Conservation (phyloP, 2,888 invertebrate species). For the Caenorhabditis sp. region DNA sequence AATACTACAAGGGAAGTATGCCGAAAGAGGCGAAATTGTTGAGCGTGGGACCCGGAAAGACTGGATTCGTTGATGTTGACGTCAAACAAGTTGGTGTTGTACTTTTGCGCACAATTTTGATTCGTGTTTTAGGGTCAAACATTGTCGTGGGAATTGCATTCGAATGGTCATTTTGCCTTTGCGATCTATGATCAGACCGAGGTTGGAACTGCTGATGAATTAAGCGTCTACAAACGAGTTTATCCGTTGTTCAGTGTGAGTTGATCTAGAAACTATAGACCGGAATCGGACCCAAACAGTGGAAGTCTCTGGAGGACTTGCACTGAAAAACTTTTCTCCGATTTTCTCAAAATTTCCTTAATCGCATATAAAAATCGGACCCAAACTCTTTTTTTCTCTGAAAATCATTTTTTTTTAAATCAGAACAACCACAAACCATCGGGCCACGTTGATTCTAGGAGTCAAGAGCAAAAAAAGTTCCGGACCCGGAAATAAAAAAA, state of each 20-base stretch:
- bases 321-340: too few relatives aligned
- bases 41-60: constrained; percentile 60
- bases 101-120: background rate
- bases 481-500: too few relatives aligned
- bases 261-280: too few relatives aligned
- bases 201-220: constrained; percentile 46
- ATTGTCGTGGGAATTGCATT: constrained; percentile 57
- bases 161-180: constrained; percentile 69
- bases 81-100: constrained; percentile 48
- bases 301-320: too few relatives aligned
- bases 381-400: too few relatives aligned
- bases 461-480: too few relatives aligned
- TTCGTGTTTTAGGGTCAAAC: constrained; percentile 50
- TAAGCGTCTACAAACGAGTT: constrained; percentile 44
- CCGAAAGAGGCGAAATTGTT: constrained; percentile 41
- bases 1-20: constrained; percentile 56
- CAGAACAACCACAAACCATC: too few relatives aligned
- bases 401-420: too few relatives aligned
- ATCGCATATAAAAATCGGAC: too few relatives aligned
- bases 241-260: constrained; percentile 67
- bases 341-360: too few relatives aligned
- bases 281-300: too few relatives aligned
- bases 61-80: constrained; percentile 51
- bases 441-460: too few relatives aligned
- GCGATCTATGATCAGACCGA: constrained; percentile 51